These are phyloP conservation scores for Sarcophaga subvicina DNA, from an alignment of 2,888 invertebrate genomes.

Conservation along the genomic window DNA sequence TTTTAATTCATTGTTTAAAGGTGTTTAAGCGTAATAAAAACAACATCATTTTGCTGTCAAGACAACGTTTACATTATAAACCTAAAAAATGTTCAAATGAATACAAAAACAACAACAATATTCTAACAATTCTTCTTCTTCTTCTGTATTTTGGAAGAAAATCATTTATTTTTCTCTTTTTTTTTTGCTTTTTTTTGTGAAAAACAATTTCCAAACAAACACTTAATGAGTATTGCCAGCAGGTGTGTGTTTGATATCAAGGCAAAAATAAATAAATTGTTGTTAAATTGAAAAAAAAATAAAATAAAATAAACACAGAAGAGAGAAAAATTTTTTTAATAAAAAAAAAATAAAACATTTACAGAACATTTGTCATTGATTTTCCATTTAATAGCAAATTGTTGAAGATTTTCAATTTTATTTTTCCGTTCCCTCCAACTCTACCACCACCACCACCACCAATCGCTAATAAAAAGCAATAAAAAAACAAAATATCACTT, in stretches of 20 bases:
- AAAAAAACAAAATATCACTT: background rate
- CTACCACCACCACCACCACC: background rate
- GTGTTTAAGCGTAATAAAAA: constrained; percentile 36
- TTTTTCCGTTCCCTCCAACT: background rate
- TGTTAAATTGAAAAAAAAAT: constrained; percentile 21
- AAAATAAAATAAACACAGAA: constrained; percentile 17
- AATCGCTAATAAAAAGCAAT: too few relatives aligned
- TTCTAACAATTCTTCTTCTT: background rate
- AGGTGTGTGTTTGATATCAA: constrained; percentile 27
- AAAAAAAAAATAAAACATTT: constrained; percentile 7
- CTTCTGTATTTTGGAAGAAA: background rate
- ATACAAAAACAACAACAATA: background rate
- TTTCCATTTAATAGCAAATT: constrained; percentile 16
- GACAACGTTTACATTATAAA: background rate
- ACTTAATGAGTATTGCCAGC: constrained; percentile 32
- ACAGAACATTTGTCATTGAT: constrained; percentile 25
- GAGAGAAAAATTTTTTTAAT: background rate
- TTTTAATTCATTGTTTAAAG: background rate
- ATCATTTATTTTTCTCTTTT: too few relatives aligned
- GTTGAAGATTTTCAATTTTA: background rate
- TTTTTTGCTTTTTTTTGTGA: background rate
- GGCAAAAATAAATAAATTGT: background rate
- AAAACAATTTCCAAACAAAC: constrained; percentile 15
- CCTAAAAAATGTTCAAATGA: background rate
- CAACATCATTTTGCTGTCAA: constrained; percentile 34